Evolutionary conservation across 2,797 vertebrate genomes (phyloP).

Genomic region (Malacoraja senta): DNA sequence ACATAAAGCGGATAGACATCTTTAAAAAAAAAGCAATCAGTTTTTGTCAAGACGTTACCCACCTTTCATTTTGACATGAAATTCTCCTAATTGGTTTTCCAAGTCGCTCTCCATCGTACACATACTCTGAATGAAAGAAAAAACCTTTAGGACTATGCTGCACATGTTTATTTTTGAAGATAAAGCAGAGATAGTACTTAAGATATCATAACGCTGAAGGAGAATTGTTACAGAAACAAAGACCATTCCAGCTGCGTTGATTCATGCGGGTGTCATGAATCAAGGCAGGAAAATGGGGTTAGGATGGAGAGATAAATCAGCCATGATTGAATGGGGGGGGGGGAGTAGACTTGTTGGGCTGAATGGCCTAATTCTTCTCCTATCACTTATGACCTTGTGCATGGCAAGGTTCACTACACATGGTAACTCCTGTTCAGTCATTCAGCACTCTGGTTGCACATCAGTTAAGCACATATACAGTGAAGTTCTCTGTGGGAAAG

Average conservation of each 20-base stretch:
- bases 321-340: too few species aligned
- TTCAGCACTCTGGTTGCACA: neutral
- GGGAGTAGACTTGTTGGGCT: too few species aligned
- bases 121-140: slow-evolving; percentile 71
- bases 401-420: neutral
- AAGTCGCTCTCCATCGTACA: slow-evolving; percentile 85
- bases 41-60: slow-evolving; percentile 41
- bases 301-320: too few species aligned
- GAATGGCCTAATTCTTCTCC: too few species aligned
- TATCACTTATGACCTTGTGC: too few species aligned
- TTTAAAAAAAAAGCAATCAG: neutral
- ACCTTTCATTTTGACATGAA: slow-evolving; percentile 95
- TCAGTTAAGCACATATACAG: neutral
- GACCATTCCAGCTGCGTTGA: neutral
- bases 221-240: neutral
- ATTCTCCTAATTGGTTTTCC: slow-evolving; percentile 88
- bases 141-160: neutral
- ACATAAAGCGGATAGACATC: neutral
- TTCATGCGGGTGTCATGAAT: neutral
- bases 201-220: neutral
- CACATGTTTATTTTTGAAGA: neutral
- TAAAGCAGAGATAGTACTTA: neutral
- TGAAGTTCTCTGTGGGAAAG: neutral
- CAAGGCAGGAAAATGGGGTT: too few species aligned
- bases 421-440: too few species aligned